Percentiles rank a stretch among this genome's conserved stretches.
Conservation (phyloP, 2,113 vertebrate genomes). For the Zosterops borbonicus region DNA sequence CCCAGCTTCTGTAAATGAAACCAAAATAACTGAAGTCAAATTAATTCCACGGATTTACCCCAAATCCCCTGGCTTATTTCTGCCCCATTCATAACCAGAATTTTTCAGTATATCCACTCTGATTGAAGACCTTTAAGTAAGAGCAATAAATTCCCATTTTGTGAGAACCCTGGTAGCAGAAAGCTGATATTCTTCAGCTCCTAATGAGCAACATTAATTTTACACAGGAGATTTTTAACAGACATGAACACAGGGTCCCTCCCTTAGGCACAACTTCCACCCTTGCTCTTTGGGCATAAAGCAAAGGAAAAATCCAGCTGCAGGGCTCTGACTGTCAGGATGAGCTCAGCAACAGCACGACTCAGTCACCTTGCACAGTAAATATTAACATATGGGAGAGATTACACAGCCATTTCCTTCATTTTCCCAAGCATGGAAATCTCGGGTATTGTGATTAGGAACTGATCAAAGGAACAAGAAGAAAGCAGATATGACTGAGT, state of each 20-base stretch:
- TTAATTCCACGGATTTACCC: neutral
- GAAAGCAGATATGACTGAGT: neutral
- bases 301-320: neutral
- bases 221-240: neutral
- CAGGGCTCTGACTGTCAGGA: neutral
- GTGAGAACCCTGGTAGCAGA: neutral
- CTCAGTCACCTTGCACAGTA: neutral
- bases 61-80: neutral
- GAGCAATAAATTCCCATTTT: neutral
- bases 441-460: neutral
- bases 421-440: neutral
- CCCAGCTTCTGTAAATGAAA: neutral
- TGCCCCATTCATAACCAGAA: neutral
- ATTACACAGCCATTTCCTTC: neutral
- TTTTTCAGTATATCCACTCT: neutral
- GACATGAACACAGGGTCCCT: neutral
- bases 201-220: neutral
- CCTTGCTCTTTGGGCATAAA: neutral
- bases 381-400: neutral
- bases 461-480: neutral
- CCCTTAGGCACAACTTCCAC: neutral
- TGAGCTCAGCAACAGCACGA: neutral
- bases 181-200: neutral
- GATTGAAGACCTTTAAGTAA: neutral
- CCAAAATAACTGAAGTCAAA: conserved; percentile 7